Conservation (phyloP, 1,140 invertebrate species). For the Drosophila lini region DNA sequence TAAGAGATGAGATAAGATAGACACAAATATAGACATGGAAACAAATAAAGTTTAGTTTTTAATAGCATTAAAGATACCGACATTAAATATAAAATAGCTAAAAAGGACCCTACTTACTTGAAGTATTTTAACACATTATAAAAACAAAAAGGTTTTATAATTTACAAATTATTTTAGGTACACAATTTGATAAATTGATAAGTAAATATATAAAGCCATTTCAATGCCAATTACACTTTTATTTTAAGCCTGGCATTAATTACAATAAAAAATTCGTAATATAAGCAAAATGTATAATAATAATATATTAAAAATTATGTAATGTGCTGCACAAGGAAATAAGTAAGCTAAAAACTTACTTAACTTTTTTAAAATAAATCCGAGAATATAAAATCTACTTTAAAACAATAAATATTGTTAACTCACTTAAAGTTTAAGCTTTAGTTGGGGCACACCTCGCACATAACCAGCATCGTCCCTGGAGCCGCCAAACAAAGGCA, state of each 20-base stretch:
- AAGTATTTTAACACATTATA: too few species aligned
- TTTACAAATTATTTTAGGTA: too few species aligned
- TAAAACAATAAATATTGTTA: not conserved
- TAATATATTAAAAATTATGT: not conserved
- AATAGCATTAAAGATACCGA: not conserved
- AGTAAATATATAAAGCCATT: too few species aligned
- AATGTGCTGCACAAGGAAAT: not conserved
- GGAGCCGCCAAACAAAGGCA: slow-evolving; percentile 50
- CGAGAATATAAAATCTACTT: not conserved
- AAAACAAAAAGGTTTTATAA: too few species aligned
- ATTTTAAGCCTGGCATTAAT: too few species aligned
- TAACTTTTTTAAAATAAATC: not conserved
- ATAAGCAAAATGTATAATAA: too few species aligned
- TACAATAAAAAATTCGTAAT: too few species aligned
- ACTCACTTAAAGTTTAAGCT: not conserved
- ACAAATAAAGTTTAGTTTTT: slow-evolving; percentile 7
- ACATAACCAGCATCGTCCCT: slow-evolving; percentile 20
- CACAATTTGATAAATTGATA: too few species aligned
- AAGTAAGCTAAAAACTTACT: too few species aligned
- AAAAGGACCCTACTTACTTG: not conserved
- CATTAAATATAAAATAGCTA: not conserved
- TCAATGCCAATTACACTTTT: too few species aligned
- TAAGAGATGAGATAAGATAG: slow-evolving; percentile 4
- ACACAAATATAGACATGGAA: not conserved
- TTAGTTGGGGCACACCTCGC: slow-evolving; percentile 14